Percentiles rank a stretch among this genome's conserved stretches.
Evolutionary conservation across 2,797 vertebrate genomes (phyloP).

Genomic region (Xenops minutus): DNA sequence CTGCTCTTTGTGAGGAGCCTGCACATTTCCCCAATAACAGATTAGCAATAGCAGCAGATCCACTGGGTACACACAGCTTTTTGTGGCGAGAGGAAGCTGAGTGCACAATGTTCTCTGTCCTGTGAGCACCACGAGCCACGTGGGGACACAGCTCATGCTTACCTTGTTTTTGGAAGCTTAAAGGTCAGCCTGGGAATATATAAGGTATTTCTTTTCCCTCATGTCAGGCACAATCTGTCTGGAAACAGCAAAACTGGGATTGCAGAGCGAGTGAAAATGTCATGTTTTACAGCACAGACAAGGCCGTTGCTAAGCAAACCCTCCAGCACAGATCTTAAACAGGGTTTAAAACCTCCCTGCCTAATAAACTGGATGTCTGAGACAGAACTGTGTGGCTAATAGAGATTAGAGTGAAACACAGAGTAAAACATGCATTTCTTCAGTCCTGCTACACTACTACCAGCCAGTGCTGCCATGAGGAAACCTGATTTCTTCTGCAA

Average conservation of each 20-base stretch:
- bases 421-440: background rate
- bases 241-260: background rate
- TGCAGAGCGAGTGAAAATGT: background rate
- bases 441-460: background rate
- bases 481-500: background rate
- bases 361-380: background rate
- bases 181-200: background rate
- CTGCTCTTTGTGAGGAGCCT: background rate
- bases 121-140: background rate
- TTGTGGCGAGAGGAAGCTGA: accelerated
- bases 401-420: background rate
- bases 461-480: background rate
- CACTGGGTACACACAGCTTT: background rate
- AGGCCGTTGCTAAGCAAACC: background rate
- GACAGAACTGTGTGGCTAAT: background rate
- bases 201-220: background rate
- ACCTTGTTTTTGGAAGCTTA: background rate
- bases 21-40: background rate
- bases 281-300: background rate
- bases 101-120: background rate
- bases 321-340: background rate
- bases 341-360: background rate
- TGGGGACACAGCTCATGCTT: background rate
- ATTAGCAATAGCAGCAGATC: background rate
- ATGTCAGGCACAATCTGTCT: background rate